Evolutionary conservation across 2,888 invertebrate genomes (phyloP), one percentile per base, ranked within the genome.

Genomic region (Habrosyne pyritoides): DNA sequence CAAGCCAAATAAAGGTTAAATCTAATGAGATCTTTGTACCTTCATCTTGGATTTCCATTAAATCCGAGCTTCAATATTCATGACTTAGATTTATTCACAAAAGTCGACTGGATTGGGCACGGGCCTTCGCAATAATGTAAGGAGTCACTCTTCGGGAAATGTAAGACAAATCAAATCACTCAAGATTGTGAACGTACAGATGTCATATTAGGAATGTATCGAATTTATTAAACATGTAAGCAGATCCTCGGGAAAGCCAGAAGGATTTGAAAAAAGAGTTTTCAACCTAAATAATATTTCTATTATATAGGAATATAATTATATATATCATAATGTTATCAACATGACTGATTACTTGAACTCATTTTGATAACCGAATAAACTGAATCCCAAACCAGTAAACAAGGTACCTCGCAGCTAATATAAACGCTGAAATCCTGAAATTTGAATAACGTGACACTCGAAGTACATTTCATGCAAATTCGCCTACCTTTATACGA

Each of bases 51-150:
- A 42, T 42, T 42, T 42, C 42, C 42, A 42, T 42, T 42, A 42
- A 42, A 42, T n/a, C 42, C 2, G 42, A 42, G 42, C 42, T 42
- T 42, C 42, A 42, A 42, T 42, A 42, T 42, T 42, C 42, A 42
- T 42, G 42, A 42, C n/a, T 42, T 42, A 42, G 42, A 42, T 42
- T 42, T 42, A 42, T 42, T 42, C 42, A 42, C 8, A 42, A 42
- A 42, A 42, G 42, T 18, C 42, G 42, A 18, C 42, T 14, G 42
- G 18, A 42, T 42, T 18, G 42, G 42, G 42, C 42, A 42, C 42
- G 42, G 42, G 18, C 42, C 42, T 42, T 42, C 14, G 42, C 36
- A 42, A 42, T 42, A 42, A 42, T 42, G 18, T 42, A 42, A 14
- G 42, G 18, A 42, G n/a, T 42, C 42, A 42, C 42, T 18, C 18